Evolutionary conservation across 2,797 vertebrate genomes (phyloP).

Genomic region (Molothrus ater): DNA sequence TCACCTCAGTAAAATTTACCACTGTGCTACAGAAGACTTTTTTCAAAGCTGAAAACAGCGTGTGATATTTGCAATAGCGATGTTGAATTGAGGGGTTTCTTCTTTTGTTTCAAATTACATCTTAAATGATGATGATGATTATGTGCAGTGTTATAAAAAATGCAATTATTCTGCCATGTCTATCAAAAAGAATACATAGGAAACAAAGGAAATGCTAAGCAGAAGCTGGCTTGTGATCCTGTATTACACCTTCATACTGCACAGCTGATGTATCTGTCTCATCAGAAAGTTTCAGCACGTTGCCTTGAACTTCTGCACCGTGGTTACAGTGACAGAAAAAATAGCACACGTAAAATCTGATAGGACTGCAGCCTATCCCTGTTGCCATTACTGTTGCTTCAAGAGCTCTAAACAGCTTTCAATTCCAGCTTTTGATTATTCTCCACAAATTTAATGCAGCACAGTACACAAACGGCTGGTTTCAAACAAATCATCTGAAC

Average conservation of each 20-base stretch:
- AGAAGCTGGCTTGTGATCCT: neutral
- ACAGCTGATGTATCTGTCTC: neutral
- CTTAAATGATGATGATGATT: neutral
- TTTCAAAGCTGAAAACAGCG: neutral
- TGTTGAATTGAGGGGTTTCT: neutral
- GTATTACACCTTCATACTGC: neutral
- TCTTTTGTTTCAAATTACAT: slow-evolving; percentile 10
- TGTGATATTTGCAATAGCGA: neutral
- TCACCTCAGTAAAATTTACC: neutral
- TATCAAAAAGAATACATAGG: neutral
- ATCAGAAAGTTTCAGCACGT: slow-evolving; percentile 13
- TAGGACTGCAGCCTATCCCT: slow-evolving; percentile 7
- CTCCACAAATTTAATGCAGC: neutral
- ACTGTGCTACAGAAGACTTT: neutral
- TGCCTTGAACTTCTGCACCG: slow-evolving; percentile 25
- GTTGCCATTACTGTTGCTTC: slow-evolving; percentile 12
- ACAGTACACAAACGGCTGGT: neutral
- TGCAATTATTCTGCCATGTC: slow-evolving; percentile 23
- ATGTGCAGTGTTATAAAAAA: neutral
- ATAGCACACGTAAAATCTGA: slow-evolving; percentile 19
- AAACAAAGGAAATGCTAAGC: neutral
- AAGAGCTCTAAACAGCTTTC: slow-evolving; percentile 40
- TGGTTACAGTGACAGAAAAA: slow-evolving; percentile 32
- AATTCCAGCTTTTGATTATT: slow-evolving; percentile 35
- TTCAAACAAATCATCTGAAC: slow-evolving; percentile 41